phyloP scores from a whole-genome alignment of 2,797 vertebrate species.

The Cyclopterus lumpus region DNA sequence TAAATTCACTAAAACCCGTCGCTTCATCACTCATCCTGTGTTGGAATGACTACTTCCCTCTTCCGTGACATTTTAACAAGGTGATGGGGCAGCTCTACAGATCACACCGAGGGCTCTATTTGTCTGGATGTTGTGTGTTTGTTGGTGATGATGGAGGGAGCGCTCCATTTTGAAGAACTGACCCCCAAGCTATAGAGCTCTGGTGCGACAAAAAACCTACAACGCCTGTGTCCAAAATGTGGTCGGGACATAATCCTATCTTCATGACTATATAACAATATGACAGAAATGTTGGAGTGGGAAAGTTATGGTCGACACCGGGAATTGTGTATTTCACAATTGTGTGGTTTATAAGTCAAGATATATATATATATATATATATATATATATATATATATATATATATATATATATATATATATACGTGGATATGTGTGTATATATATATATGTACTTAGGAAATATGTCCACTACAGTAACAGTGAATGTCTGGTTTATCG shows the following conservation, averaged over 20 bases:
- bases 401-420: too few relatives aligned
- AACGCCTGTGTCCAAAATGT: not conserved
- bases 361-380: too few relatives aligned
- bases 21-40: conserved; percentile 52
- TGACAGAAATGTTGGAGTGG: not conserved
- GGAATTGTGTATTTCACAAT: not conserved
- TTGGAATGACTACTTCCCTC: conserved; percentile 25
- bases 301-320: not conserved
- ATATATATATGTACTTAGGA: not conserved
- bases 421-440: too few relatives aligned
- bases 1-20: conserved; percentile 42
- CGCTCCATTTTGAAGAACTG: conserved; percentile 3
- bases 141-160: conserved; percentile 5
- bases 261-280: not conserved
- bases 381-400: too few relatives aligned
- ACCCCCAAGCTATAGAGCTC: not conserved
- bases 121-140: conserved; percentile 36
- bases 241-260: not conserved
- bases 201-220: not conserved
- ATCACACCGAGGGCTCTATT: conserved; percentile 31
- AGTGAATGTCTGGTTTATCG: not conserved
- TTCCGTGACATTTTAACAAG: conserved; percentile 53
- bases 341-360: not conserved
- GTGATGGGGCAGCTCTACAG: conserved; percentile 27
- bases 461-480: not conserved